Base-by-base conservation (phyloP, 2,888 invertebrate genomes). In the Abrostola triplasia region DNA sequence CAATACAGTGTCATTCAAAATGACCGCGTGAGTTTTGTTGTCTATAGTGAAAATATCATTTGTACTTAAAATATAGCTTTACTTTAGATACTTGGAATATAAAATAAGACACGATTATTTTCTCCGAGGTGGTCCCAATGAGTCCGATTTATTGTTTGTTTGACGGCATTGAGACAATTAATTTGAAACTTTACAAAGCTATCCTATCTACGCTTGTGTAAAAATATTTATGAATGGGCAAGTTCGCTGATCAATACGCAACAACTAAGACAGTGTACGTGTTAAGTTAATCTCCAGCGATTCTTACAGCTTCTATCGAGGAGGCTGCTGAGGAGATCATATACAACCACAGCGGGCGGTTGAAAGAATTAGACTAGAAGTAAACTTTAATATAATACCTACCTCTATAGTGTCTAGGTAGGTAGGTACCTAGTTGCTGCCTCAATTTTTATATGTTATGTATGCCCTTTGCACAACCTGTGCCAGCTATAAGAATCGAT, bases 161-260 rank as follows among this genome's bases (percentile, higher is more conserved):
- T 59, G 56, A 67, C 68, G 76, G 73, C 77, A 78, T 82, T 84
- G 76, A 82, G 83, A 85, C 76, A 42, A 60, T 77, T 76, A 88
- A 88, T 88, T 89, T 79, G 71, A 85, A 86, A 85, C 67, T 81
- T 88, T 91, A 88, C 81, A 87, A 88, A 85, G 86, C 86, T 91
- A 90, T 71, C 90, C 92, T 92, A 92, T 88, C 92, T 92, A 92
- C 88, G 84, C 86, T 82, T 84, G 87, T 89, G 89, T 91, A 91
- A 83, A 78, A 92, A 90, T 88, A 87, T 79, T 75, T 76, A 79
- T 86, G 84, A 82, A 85, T 84, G 83, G 85, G 83, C 81, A 67
- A 79, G 67, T 76, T 84, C 76, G 68, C 83, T 84, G 82, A 76
- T 67, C 52, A 66, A 64, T 77, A 79, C 58, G 59, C 70, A 69